Base-by-base conservation (phyloP, 2,113 vertebrate genomes). In the Nibea albiflora region DNA sequence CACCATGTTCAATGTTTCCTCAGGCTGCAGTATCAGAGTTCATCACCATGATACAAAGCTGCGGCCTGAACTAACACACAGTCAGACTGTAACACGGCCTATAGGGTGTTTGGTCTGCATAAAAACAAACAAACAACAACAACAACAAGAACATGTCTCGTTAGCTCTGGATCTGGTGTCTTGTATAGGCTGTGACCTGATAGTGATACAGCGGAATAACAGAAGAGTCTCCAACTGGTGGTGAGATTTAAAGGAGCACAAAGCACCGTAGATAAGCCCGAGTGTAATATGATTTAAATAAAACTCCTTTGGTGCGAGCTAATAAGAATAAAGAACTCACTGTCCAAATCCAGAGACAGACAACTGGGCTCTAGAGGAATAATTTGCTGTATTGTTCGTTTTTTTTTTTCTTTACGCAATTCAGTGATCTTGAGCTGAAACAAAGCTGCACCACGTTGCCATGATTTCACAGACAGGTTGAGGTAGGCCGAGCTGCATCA, bases 21-120 rank as follows among this genome's bases (percentile, higher is more conserved):
- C 83, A 0, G 85, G 87, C 81, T 88, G 79, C 67, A 58, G 86
- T 5, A 84, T 90, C 79, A 76, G 68, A 81, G 72, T 68, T 77
- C 81, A 77, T 66, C 78, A 15, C 44, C 39, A 35, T 20, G 78
- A 84, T 46, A 57, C 80, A 86, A 66, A 86, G 67, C 76, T 42
- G 64, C 52, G 85, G 86, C 82, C 86, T 73, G 50, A 62, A 42
- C 44, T 9, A 28, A 66, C 42, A 67, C 4, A 26, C 57, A 68
- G 11, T 17, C 1, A 35, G 14, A 64, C 14, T 68, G 72, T 1
- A 53, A 75, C 50, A 26, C 19, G 3, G 9, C 54, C 53, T 61
- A 26, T 4, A 0, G 1, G 4, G 12, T 73, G 0, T 84, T 75
- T 76, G 50, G 53, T 73, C 56, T 84, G 26, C 6, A 28, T 44